Evolutionary conservation across 2,888 invertebrate genomes (phyloP).

Genomic region (Ferrisia virgata): DNA sequence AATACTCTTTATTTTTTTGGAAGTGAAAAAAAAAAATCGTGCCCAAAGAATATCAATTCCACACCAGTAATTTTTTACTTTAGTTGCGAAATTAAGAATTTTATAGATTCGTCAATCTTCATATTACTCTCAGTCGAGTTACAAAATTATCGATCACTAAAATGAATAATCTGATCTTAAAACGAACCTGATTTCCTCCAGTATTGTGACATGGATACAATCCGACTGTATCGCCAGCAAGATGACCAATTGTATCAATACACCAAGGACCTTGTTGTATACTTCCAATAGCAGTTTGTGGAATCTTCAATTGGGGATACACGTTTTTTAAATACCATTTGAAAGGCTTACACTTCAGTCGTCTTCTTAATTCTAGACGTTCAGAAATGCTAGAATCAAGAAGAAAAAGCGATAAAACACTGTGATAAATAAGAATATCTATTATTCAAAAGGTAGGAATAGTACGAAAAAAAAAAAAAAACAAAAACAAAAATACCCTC

Average conservation of each 20-base stretch:
- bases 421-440: background rate
- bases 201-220: conserved; percentile 93
- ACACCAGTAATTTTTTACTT: no score
- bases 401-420: background rate
- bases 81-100: no score
- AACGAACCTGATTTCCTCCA: conserved; percentile 82
- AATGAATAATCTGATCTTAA: background rate
- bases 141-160: no score
- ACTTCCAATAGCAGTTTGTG: conserved; percentile 66
- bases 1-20: no score
- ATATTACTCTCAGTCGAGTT: background rate
- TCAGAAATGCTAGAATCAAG: conserved; percentile 72
- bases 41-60: no score
- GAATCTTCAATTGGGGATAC: conserved; percentile 83
- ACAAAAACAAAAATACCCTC: no score
- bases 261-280: conserved; percentile 80
- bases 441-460: no score
- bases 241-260: conserved; percentile 90
- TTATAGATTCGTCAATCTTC: no score
- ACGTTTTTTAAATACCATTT: conserved; percentile 91
- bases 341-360: conserved; percentile 88
- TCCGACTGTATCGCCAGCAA: conserved; percentile 79
- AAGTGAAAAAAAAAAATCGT: no score
- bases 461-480: no score
- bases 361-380: conserved; percentile 72